These are phyloP conservation scores for Epizoanthus scotinus DNA, from an alignment of 92 coral and sea anemone genomes.

Conservation along the genomic window DNA sequence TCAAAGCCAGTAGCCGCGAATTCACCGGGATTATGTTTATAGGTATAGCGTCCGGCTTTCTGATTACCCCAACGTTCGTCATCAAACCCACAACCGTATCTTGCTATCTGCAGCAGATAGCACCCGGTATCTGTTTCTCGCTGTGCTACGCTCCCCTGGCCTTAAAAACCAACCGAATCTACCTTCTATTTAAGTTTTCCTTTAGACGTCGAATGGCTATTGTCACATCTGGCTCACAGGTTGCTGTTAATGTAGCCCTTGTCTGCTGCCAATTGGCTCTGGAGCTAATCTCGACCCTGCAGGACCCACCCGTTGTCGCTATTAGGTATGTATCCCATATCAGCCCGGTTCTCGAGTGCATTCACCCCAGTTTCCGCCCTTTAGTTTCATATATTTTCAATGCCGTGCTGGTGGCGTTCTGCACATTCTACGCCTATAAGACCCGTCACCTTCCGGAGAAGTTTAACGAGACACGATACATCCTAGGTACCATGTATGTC, in stretches of 20 bases:
- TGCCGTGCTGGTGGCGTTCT: conserved; percentile 26
- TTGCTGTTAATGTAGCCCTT: conserved; percentile 33
- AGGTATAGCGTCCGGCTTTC: conserved; percentile 21
- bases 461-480: conserved; percentile 34
- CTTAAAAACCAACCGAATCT: conserved; percentile 38
- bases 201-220: conserved; percentile 35
- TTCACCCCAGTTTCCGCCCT: conserved; percentile 33
- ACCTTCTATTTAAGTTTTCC: conserved; percentile 36
- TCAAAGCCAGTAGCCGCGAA: conserved; percentile 42
- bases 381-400: conserved; percentile 31
- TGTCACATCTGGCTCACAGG: conserved; percentile 30
- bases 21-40: conserved; percentile 33
- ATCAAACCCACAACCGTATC: conserved; percentile 12
- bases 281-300: conserved; percentile 24
- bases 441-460: conserved; percentile 42
- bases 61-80: conserved; percentile 34
- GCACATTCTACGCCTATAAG: conserved; percentile 32
- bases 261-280: conserved; percentile 33
- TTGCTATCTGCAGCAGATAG: conserved; percentile 37
- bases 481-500: conserved; percentile 38
- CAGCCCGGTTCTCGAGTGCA: conserved; percentile 32
- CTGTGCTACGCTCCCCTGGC: conserved; percentile 36
- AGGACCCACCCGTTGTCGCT: conserved; percentile 38
- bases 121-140: conserved; percentile 29
- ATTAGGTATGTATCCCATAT: conserved; percentile 13